Evolutionary conservation across 2,797 vertebrate species (phyloP).

Genomic region (Cuculus canorus): DNA sequence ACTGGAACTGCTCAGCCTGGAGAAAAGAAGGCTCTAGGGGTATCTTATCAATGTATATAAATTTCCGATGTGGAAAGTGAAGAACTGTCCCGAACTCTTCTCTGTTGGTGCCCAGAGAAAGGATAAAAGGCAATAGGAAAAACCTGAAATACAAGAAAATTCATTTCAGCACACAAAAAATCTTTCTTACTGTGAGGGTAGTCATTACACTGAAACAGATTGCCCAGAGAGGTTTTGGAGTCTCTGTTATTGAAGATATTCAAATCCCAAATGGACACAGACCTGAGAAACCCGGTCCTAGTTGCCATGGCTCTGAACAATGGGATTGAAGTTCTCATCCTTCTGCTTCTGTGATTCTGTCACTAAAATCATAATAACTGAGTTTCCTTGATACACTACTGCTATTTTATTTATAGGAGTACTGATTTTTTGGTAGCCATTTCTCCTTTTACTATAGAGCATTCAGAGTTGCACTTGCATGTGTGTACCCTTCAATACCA

Average conservation of each 20-base stretch:
- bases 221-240: background rate
- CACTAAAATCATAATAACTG: background rate
- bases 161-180: background rate
- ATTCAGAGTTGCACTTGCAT: background rate
- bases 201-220: background rate
- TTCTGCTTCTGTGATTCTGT: background rate
- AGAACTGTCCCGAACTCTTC: background rate
- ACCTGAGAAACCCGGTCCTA: background rate
- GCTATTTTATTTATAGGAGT: background rate
- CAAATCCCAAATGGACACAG: background rate
- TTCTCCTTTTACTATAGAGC: background rate
- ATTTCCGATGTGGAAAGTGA: background rate
- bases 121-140: accelerated
- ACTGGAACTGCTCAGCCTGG: background rate
- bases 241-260: background rate
- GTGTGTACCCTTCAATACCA: background rate
- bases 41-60: background rate
- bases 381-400: background rate
- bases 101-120: background rate
- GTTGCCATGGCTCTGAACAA: background rate
- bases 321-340: background rate
- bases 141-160: background rate
- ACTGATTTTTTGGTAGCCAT: background rate
- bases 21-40: background rate
- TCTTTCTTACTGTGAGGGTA: background rate